A percentile compares a stretch with the other conserved stretches of the same genome.
Evolutionary conservation across 2,888 invertebrate genomes (phyloP).

Genomic region (Macroteleia sp.): DNA sequence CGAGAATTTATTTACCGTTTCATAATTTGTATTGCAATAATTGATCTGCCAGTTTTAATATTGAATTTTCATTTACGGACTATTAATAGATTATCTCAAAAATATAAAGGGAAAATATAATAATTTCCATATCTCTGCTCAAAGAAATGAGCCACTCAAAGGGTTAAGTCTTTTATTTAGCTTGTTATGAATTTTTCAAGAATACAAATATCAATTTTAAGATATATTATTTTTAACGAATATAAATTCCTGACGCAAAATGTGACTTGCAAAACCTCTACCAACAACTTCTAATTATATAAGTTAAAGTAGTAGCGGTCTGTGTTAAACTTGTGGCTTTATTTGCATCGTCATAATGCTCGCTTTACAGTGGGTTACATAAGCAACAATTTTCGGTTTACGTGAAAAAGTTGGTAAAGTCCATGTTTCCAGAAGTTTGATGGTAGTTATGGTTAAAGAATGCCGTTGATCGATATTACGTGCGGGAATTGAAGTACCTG

Average conservation of each 20-base stretch:
- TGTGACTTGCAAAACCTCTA: conserved; percentile 17
- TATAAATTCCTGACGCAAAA: background rate
- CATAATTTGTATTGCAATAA: too few relatives aligned
- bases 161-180: too few relatives aligned
- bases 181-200: too few relatives aligned
- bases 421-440: background rate
- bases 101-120: too few relatives aligned
- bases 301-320: conserved; percentile 8
- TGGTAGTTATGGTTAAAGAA: background rate
- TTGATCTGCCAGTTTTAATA: too few relatives aligned
- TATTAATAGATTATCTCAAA: too few relatives aligned
- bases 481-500: background rate
- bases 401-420: background rate
- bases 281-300: conserved; percentile 24
- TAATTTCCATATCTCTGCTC: too few relatives aligned
- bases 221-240: background rate
- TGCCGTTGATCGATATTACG: conserved; percentile 9
- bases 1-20: too few relatives aligned
- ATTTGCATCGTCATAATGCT: conserved; percentile 10
- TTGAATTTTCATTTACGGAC: too few relatives aligned
- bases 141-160: too few relatives aligned
- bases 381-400: conserved; percentile 5
- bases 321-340: conserved; percentile 17
- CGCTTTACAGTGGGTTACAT: background rate
- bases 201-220: too few relatives aligned